Evolutionary conservation across 2,888 invertebrate genomes (phyloP), one percentile per base, ranked within the genome.

Genomic region (Agrotis segetum): DNA sequence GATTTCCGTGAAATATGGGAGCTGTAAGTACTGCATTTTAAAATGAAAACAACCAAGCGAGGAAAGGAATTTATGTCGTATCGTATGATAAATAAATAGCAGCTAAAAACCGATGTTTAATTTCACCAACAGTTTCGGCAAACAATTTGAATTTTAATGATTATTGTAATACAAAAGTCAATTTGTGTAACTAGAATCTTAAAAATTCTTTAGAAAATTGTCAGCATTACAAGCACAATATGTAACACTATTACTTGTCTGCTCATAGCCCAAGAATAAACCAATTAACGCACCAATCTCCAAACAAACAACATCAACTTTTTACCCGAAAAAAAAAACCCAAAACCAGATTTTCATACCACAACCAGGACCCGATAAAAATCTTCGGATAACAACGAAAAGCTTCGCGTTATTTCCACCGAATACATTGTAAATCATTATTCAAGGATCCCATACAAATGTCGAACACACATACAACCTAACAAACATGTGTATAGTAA

Each of bases 361-460:
- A 62, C 67, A 59, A 74, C 71, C 80, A 76, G 74, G 74, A 73
- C 67, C 58, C 66, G 84, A 84, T 84, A 84, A 84, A 84, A 84
- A 84, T 84, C 84, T 81, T 75, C 50, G 70, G 81, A 82, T 82
- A 78, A 82, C 79, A 81, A 84, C 85, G 82, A 82, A 85, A 85
- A 85, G 46, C 83, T 76, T 50, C 53, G 77, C 81, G 80, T 85
- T 86, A 85, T 86, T 82, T 82, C 84, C 84, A 88, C 83, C 85
- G 87, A 88, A 90, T 88, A 91, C 91, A 92, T 91, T 92, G 94
- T 95, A 94, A 94, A 95, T 95, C 95, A 95, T 95, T 95, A 95
- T 94, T 94, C 95, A 89, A 82, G 89, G 87, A 85, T 82, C 86
- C 95, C 92, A 95, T 95, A 95, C 95, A 95, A 94, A 94, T 92